phyloP scores from a whole-genome alignment of 2,797 vertebrate genomes.

The Arrhamphus sclerolepis region DNA sequence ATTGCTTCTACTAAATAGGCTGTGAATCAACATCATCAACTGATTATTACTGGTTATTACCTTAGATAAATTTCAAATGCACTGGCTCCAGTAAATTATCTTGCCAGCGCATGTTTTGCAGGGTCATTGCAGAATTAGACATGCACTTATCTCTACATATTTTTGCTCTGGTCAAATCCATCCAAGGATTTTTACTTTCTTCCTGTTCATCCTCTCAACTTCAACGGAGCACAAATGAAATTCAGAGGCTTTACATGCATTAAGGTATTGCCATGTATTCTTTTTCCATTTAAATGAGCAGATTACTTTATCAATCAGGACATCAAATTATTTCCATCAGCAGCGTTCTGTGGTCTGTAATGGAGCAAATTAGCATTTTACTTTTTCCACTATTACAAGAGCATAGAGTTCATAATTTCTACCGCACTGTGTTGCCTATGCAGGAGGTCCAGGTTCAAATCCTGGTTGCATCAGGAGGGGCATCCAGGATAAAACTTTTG shows the following conservation, averaged over 20 bases:
- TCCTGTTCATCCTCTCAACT: neutral
- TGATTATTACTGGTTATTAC: neutral
- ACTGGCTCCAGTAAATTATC: neutral
- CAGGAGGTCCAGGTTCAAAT: too few relatives aligned
- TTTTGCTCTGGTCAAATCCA: neutral
- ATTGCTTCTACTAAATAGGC: neutral
- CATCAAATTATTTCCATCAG: too few relatives aligned
- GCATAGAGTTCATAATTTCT: too few relatives aligned
- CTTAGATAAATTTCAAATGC: neutral
- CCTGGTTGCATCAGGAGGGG: too few relatives aligned
- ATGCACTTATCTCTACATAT: neutral
- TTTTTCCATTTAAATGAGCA: neutral
- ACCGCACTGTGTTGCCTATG: too few relatives aligned
- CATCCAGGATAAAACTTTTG: too few relatives aligned
- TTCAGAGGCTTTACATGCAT: neutral
- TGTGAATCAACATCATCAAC: neutral
- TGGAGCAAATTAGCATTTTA: too few relatives aligned
- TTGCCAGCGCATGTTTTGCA: neutral
- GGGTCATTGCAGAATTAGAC: neutral
- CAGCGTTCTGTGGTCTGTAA: neutral
- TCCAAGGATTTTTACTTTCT: neutral
- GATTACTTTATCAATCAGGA: neutral
- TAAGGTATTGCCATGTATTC: neutral
- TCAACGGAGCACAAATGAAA: neutral
- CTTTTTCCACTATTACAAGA: too few relatives aligned